Evolutionary conservation across 2,797 vertebrate species (phyloP), one percentile per base, ranked within the genome.

Genomic region (Myotis findleyi): DNA sequence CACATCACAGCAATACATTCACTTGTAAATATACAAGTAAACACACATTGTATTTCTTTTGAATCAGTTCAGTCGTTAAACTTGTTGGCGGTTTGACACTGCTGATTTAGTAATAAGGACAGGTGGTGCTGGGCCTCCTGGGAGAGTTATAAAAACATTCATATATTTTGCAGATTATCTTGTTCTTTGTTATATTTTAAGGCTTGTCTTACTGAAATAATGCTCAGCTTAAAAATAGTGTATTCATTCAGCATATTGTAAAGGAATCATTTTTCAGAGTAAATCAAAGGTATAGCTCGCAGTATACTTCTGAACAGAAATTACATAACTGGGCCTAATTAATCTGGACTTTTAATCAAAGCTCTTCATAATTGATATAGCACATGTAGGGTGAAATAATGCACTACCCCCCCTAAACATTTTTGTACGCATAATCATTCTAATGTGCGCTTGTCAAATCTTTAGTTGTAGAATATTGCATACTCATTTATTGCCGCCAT

Each of bases 71-170:
- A 80, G 68, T 75, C 94, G 82, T 33, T 47, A 49, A 95, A 83
- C 47, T 90, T 76, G 9, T 3, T 79, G 55, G 69, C n/a, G 71
- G 51, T 93, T 95, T 0, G 0, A 55, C 13, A 77, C 89, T 97
- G 84, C 91, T 97, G 94, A 95, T 97, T 97, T 97, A 96, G 95
- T 91, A 94, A 97, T 95, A 7, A 59, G 95, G 92, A 68, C 89
- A 97, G 91, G 71, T 96, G 80, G 33, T 93, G 73, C 62, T 90
- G 89, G 84, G 92, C 51, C 71, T 97, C 94, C 64, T 0, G 87
- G 93, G 95, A 97, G 96, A 97, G 59, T 98, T 97, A 98, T 97
- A 96, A 98, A 98, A 98, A 47, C 95, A 95, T 12, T 92, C 82
- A 80, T 97, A 94, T 97, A 96, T 96, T 97, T 98, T 97, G 93